phyloP scores from a whole-genome alignment of 2,113 vertebrate species.

The Pelobates fuscus region DNA sequence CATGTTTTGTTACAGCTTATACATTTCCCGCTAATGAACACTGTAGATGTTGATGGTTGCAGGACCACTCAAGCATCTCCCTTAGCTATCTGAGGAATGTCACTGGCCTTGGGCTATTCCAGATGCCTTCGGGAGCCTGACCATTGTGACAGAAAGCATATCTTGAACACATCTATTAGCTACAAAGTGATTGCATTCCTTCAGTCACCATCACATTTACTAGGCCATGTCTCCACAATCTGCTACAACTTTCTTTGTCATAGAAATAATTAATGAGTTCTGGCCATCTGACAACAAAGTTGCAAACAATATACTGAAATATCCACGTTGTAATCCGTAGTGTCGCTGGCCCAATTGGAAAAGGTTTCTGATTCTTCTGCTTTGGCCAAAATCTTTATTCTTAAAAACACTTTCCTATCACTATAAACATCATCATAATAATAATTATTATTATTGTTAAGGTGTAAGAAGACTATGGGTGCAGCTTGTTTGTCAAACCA shows the following conservation, averaged over 20 bases:
- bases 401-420: too few species aligned
- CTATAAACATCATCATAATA: too few species aligned
- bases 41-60: not conserved
- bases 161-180: not conserved
- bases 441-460: too few species aligned
- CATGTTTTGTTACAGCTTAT: slow-evolving; percentile 6
- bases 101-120: slow-evolving; percentile 26
- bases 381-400: too few species aligned
- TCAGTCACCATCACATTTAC: not conserved
- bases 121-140: slow-evolving; percentile 22
- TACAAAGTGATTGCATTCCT: not conserved
- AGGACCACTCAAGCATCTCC: slow-evolving; percentile 13
- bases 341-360: too few species aligned
- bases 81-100: slow-evolving; percentile 40
- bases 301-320: too few species aligned
- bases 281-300: not conserved
- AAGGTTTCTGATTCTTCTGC: too few species aligned
- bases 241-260: not conserved
- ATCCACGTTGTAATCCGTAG: too few species aligned
- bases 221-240: not conserved
- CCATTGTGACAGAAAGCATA: not conserved
- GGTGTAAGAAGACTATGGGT: too few species aligned
- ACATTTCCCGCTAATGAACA: slow-evolving; percentile 8
- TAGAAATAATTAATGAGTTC: not conserved
- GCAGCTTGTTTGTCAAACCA: too few species aligned